Evolutionary conservation across 2,113 vertebrate genomes (phyloP), one percentile per base, ranked within the genome.

Genomic region (Phrynosoma platyrhinos): DNA sequence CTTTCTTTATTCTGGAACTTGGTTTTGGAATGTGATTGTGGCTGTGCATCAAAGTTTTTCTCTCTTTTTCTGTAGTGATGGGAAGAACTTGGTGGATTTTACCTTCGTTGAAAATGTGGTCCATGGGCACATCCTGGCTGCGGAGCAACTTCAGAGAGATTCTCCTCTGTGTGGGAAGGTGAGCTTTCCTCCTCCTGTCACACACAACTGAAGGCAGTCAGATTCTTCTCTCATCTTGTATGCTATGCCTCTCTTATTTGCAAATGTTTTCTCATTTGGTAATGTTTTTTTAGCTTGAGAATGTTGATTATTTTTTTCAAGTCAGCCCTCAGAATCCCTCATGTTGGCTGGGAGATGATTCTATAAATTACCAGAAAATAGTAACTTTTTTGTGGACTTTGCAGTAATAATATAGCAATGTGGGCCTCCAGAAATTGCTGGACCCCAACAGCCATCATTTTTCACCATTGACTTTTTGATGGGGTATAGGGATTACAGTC

Each of bases 81-180:
- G 99, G 1, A 94, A 97, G 87, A 99, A 99, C 92, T 72, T 99
- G 88, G 99, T 99, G 78, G 99, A 99, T 91, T 99, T 99, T 90
- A 99, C 98, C 64, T 99, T 97, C 9, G 99, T 99, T 94, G 98
- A 99, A 88, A 99, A 99, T 4, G 99, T 99, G 66, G 99, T 98
- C 32, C 98, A 99, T 0, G 99, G 99, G 13, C 98, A 98, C 94
- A 98, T 99, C 94, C 94, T 99, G 91, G 98, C 98, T 76, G 98
- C 98, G 55, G 98, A 99, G 71, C 94, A 94, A n/a, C 96, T 99
- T 85, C 96, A 96, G 85, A 88, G 66, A 4, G 96, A 97, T 75
- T 97, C 97, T 0, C 87, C 97, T 4, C 84, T 98, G 30, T 98
- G 98, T 91, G 99, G 98, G 82, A 98, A 98, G 97, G 98, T 99